Base-by-base conservation (phyloP, 2,113 vertebrate species). In the Otus sunia region DNA sequence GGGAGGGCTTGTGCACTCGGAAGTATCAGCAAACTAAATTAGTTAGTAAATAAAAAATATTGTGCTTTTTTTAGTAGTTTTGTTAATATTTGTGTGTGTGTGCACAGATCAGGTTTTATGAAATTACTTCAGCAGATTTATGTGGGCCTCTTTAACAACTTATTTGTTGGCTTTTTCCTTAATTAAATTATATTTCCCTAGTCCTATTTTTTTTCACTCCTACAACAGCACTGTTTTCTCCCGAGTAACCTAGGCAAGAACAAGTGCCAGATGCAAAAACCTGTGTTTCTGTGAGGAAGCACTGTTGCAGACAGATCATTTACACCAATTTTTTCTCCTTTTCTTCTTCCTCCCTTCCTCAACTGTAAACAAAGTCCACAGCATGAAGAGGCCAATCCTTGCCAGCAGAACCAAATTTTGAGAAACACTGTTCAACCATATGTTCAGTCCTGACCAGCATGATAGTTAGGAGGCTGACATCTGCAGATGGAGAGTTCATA, bases 321-420 rank as follows among this genome's bases (percentile, higher is more conserved):
- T 83, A 67, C 49, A 94, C 41, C 56, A 25, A 5, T 27, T 77
- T 91, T 90, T 64, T 74, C 50, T 62, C 63, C 8, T 43, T 90
- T 82, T 39, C 32, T 80, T 43, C 62, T 53, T 94, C 66, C 50
- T 92, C 62, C 58, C n/a, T 91, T 91, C 39, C 69, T 58, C 50
- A 88, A 63, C 47, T 20, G 22, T 81, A 96, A 96, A 96, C 86
- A 82, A 92, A 96, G 69, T 66, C 74, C 55, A 86, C 67, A 92
- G 96, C 94, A 78, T 95, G 63, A 96, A 95, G 92, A 97, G 95
- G 89, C 89, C 86, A 97, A 92, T 90, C 77, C 59, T 76, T 92
- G 78, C 93, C 93, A 95, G 50, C 75, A 96, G 88, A 96, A 95
- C 73, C 84, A 94, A 96, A 90, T 90, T 93, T 86, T 82, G 75